phyloP scores from a whole-genome alignment of 1,140 invertebrate species.

The Protaetia brevitarsis region DNA sequence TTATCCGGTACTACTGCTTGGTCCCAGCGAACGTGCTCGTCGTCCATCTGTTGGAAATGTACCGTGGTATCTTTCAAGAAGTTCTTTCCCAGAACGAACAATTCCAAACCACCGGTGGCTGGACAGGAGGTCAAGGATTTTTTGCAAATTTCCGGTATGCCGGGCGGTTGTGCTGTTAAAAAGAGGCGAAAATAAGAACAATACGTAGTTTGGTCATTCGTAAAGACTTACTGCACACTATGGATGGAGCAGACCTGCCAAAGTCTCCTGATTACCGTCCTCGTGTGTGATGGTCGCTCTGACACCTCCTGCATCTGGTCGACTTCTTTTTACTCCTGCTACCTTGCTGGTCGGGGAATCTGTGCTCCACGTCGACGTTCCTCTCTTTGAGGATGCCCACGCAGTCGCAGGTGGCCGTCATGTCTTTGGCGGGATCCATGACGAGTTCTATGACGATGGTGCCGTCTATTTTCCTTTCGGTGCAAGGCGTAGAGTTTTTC shows the following conservation, averaged over 20 bases:
- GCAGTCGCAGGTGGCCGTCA: constrained; percentile 85
- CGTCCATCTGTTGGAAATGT: constrained; percentile 70
- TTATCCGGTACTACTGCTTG: constrained; percentile 75
- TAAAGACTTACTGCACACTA: constrained; percentile 84
- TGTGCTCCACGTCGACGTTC: constrained; percentile 94
- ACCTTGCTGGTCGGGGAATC: constrained; percentile 73
- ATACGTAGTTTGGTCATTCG: neutral
- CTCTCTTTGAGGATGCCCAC: constrained; percentile 88
- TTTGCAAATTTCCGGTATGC: constrained; percentile 92
- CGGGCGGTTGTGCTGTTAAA: constrained; percentile 96
- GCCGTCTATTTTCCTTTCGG: constrained; percentile 84
- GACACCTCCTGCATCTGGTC: constrained; percentile 88
- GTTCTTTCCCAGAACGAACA: constrained; percentile 95
- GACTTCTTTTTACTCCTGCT: constrained; percentile 89
- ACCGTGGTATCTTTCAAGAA: constrained; percentile 92
- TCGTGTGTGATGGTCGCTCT: constrained; percentile 73
- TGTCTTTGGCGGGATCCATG: constrained; percentile 83
- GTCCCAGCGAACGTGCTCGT: constrained; percentile 64
- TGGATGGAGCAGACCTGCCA: constrained; percentile 95
- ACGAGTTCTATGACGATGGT: constrained; percentile 92
- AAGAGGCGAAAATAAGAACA: constrained; percentile 37
- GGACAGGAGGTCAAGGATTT: constrained; percentile 80
- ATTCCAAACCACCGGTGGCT: constrained; percentile 78
- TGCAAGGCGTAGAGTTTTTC: constrained; percentile 92
- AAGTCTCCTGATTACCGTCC: constrained; percentile 72